A percentile compares a stretch with the other conserved stretches of the same genome.
Conservation (phyloP, 2,888 invertebrate genomes). For the Trilocha varians region DNA sequence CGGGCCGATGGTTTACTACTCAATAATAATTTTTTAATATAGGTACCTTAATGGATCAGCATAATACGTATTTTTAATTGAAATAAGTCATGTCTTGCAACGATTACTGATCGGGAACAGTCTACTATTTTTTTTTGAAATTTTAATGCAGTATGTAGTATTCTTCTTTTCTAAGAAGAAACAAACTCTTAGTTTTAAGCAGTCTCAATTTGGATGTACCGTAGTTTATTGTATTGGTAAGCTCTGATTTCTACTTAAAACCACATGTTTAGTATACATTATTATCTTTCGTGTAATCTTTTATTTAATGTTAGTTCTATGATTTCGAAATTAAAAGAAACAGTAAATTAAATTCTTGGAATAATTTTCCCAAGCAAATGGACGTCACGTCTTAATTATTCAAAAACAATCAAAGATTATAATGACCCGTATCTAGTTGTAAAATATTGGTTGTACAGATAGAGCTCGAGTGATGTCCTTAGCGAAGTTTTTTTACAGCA, state of each 20-base stretch:
- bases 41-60: neutral
- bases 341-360: neutral
- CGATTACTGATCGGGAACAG: neutral
- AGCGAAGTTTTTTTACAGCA: constrained; percentile 63
- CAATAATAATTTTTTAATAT: neutral
- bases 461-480: constrained; percentile 56
- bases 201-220: too few relatives aligned
- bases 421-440: constrained; percentile 37
- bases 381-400: constrained; percentile 33
- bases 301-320: too few relatives aligned
- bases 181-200: too few relatives aligned
- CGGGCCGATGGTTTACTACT: neutral
- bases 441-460: constrained; percentile 37
- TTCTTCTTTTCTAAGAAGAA: too few relatives aligned
- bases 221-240: too few relatives aligned
- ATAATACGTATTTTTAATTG: too few relatives aligned
- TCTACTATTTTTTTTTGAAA: too few relatives aligned
- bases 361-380: neutral
- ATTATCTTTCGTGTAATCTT: too few relatives aligned
- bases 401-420: constrained; percentile 42
- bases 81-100: neutral
- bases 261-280: too few relatives aligned
- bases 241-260: too few relatives aligned
- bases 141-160: too few relatives aligned
- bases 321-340: too few relatives aligned